These are phyloP conservation scores for Dermochelys coriacea DNA, from an alignment of 2,797 vertebrate genomes.

Conservation along the genomic window DNA sequence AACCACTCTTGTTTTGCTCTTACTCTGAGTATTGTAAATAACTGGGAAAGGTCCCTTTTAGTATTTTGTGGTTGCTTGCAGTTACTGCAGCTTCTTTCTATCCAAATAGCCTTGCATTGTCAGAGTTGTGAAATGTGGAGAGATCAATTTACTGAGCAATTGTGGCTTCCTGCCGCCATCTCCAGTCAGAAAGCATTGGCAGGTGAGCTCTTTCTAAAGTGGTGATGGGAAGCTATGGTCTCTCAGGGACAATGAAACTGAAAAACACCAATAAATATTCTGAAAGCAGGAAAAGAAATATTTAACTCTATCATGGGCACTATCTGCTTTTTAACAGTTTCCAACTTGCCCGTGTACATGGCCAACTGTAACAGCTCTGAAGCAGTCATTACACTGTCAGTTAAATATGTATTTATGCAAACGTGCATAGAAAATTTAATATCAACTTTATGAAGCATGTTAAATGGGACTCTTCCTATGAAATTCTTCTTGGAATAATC, in stretches of 20 bases:
- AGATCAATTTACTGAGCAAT: slow-evolving; percentile 68
- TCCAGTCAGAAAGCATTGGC: slow-evolving; percentile 47
- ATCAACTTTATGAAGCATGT: not conserved
- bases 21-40: slow-evolving; percentile 41
- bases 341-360: not conserved
- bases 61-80: slow-evolving; percentile 59
- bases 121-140: slow-evolving; percentile 50
- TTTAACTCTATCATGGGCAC: not conserved
- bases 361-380: not conserved
- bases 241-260: slow-evolving; percentile 18
- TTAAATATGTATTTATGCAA: accelerated
- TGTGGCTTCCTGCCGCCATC: slow-evolving; percentile 73
- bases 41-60: slow-evolving; percentile 56
- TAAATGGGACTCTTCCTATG: not conserved
- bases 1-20: slow-evolving; percentile 39
- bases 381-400: not conserved
- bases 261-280: not conserved
- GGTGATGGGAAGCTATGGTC: not conserved
- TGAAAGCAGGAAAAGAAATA: not conserved
- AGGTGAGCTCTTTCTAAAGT: slow-evolving; percentile 47
- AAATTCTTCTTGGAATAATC: not conserved
- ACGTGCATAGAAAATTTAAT: not conserved
- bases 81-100: slow-evolving; percentile 66
- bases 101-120: slow-evolving; percentile 65
- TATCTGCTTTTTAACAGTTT: not conserved